Evolutionary conservation across 2,888 invertebrate genomes (phyloP).

Genomic region (Orchestes rusci): DNA sequence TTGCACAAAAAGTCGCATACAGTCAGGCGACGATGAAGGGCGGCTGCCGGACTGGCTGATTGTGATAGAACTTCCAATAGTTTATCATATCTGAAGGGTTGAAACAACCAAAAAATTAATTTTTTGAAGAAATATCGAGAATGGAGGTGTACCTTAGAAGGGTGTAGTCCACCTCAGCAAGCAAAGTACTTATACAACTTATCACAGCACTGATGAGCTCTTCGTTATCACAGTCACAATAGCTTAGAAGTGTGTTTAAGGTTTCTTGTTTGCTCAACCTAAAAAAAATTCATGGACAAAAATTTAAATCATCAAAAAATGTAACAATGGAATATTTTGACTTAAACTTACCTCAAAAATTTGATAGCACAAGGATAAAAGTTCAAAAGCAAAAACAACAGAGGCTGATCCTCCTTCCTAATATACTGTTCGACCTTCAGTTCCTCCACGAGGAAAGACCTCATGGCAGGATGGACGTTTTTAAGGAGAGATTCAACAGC

Average conservation of each 20-base stretch:
- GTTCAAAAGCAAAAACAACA: slow-evolving; percentile 33
- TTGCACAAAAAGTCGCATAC: slow-evolving; percentile 32
- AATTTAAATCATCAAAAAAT: not conserved
- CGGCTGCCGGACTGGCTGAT: slow-evolving; percentile 33
- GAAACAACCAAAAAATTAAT: no score
- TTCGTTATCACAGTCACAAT: slow-evolving; percentile 33
- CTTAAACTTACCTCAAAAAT: slow-evolving; percentile 25
- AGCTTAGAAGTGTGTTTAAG: slow-evolving; percentile 33
- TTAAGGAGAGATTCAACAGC: slow-evolving; percentile 29
- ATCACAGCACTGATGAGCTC: slow-evolving; percentile 36
- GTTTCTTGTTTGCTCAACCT: slow-evolving; percentile 32
- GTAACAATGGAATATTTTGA: not conserved
- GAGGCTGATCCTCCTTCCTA: slow-evolving; percentile 26
- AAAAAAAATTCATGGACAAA: slow-evolving; percentile 4
- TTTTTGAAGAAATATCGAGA: no score
- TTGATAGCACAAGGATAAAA: slow-evolving; percentile 37
- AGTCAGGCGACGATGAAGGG: slow-evolving; percentile 33
- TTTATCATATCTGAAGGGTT: slow-evolving; percentile 21
- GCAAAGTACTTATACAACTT: slow-evolving; percentile 34
- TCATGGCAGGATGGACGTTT: slow-evolving; percentile 30
- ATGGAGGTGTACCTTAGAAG: slow-evolving; percentile 24
- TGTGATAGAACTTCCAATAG: slow-evolving; percentile 31
- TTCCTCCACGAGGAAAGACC: slow-evolving; percentile 29
- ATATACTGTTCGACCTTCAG: slow-evolving; percentile 28
- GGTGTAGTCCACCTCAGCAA: slow-evolving; percentile 29